Evolutionary conservation across 2,888 invertebrate species (phyloP).

Genomic region (Cartodere bifasciata): DNA sequence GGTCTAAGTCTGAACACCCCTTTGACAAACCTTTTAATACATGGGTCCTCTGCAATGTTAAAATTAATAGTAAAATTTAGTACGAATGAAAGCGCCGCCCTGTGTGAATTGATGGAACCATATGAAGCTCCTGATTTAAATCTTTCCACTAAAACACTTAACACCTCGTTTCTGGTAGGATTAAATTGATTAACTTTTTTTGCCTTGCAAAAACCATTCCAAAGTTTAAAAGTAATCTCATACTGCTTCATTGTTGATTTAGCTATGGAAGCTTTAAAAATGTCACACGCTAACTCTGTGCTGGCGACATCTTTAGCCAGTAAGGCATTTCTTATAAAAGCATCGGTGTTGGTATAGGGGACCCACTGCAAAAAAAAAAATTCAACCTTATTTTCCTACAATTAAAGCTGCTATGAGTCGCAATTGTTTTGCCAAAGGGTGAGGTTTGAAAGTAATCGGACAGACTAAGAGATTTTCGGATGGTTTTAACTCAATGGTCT

Average conservation of each 20-base stretch:
- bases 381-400: too few species aligned
- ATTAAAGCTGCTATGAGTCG: too few species aligned
- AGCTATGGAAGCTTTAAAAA: conserved; percentile 10
- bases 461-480: conserved; percentile 8
- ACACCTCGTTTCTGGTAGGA: neutral
- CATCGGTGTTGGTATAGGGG: too few species aligned
- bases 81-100: neutral
- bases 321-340: too few species aligned
- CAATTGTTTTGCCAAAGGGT: neutral
- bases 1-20: conserved; percentile 17
- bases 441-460: neutral
- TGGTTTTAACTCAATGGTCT: conserved; percentile 4
- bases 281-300: too few species aligned
- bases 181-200: conserved; percentile 9
- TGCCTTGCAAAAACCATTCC: conserved; percentile 12
- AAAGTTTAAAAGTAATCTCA: conserved; percentile 10
- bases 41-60: conserved; percentile 10
- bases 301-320: too few species aligned
- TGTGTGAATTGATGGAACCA: neutral
- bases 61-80: neutral
- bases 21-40: conserved; percentile 18
- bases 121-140: conserved; percentile 1
- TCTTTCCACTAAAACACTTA: neutral
- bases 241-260: conserved; percentile 12
- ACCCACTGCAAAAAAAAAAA: too few species aligned